A percentile compares a stretch with the other conserved stretches of the same genome.
phyloP scores from a whole-genome alignment of 2,888 invertebrate genomes.

The Dynastes maya region DNA sequence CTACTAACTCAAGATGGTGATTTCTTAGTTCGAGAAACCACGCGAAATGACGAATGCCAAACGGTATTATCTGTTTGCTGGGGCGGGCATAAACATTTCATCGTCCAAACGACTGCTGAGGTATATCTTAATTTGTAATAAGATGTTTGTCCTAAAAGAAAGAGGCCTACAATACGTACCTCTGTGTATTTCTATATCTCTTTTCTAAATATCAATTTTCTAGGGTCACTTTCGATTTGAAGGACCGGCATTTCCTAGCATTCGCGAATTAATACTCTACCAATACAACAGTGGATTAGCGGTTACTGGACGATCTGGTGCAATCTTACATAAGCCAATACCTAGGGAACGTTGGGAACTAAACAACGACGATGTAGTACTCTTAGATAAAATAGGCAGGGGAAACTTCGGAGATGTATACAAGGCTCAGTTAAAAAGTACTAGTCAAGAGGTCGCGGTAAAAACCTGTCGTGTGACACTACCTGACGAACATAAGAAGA shows the following conservation, averaged over 20 bases:
- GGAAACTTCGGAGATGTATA: slow-evolving; percentile 99
- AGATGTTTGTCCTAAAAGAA: no score
- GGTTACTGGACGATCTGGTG: slow-evolving; percentile 94
- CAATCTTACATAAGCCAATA: slow-evolving; percentile 89
- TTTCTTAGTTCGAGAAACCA: slow-evolving; percentile 94
- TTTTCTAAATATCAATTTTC: slow-evolving; percentile 53
- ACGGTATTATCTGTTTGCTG: slow-evolving; percentile 95
- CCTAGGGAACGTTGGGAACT: slow-evolving; percentile 95
- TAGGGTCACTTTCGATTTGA: slow-evolving; percentile 95
- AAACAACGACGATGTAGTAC: slow-evolving; percentile 93
- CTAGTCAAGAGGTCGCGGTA: slow-evolving; percentile 92
- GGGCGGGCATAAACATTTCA: slow-evolving; percentile 97
- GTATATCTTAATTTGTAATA: slow-evolving; percentile 70
- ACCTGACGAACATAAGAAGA: slow-evolving; percentile 93
- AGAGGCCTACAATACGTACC: no score
- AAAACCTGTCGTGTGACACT: slow-evolving; percentile 96
- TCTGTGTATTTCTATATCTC: no score
- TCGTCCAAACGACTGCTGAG: slow-evolving; percentile 94
- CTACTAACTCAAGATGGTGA: slow-evolving; percentile 94
- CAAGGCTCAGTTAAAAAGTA: slow-evolving; percentile 88
- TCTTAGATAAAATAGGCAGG: slow-evolving; percentile 94
- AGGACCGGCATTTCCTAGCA: slow-evolving; percentile 93
- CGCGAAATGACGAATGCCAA: slow-evolving; percentile 91
- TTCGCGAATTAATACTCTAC: slow-evolving; percentile 91
- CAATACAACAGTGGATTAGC: slow-evolving; percentile 90